These are phyloP conservation scores for Maniola jurtina DNA, from an alignment of 1,140 invertebrate genomes.

Conservation along the genomic window DNA sequence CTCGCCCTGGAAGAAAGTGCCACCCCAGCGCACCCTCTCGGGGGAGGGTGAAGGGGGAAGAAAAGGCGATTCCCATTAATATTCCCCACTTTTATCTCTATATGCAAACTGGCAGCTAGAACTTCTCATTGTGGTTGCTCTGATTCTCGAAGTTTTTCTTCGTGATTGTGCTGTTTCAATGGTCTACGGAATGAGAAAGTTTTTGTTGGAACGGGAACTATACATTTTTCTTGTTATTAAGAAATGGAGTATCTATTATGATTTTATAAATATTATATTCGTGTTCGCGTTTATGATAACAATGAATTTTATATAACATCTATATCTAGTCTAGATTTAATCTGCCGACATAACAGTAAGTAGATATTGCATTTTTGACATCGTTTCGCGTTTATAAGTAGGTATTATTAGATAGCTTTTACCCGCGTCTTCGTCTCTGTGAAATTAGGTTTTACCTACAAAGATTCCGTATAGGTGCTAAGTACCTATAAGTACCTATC, in stretches of 20 bases:
- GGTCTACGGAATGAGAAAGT: constrained; percentile 53
- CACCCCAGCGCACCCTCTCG: constrained; percentile 34
- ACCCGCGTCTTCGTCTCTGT: no score
- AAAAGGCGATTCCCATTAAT: constrained; percentile 71
- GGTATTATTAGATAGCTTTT: no score
- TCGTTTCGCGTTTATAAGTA: no score
- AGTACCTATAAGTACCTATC: no score
- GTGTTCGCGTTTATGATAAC: not conserved
- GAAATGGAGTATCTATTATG: constrained; percentile 7
- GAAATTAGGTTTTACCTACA: no score
- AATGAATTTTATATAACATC: not conserved
- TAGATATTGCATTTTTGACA: no score
- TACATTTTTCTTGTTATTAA: constrained; percentile 20
- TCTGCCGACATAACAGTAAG: no score
- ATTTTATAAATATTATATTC: constrained; percentile 4
- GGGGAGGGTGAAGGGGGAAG: constrained; percentile 25
- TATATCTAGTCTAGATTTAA: no score
- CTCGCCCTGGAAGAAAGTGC: constrained; percentile 64
- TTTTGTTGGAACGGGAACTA: constrained; percentile 43
- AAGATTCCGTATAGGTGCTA: no score
- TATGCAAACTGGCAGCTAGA: constrained; percentile 77
- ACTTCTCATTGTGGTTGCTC: constrained; percentile 71
- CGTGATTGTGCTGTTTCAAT: constrained; percentile 75
- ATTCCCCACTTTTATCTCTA: constrained; percentile 79
- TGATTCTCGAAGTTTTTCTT: constrained; percentile 65